Evolutionary conservation across 2,888 invertebrate genomes (phyloP).

Genomic region (Bombyx huttoni): DNA sequence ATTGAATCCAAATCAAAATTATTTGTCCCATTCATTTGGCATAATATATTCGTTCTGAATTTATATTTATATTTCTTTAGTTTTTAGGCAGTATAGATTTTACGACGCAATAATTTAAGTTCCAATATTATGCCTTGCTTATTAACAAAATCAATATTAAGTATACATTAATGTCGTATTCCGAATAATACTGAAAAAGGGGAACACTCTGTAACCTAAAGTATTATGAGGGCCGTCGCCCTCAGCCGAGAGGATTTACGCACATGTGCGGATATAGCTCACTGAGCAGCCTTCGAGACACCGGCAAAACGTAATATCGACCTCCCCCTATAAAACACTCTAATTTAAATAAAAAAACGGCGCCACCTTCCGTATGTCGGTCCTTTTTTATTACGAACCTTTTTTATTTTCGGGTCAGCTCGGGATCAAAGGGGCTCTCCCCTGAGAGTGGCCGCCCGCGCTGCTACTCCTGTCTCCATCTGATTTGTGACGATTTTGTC

Average conservation of each 20-base stretch:
- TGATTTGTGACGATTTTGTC: conserved; percentile 65
- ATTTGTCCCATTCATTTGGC: no score
- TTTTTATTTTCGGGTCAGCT: conserved; percentile 73
- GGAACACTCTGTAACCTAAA: conserved; percentile 16
- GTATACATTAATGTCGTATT: no score
- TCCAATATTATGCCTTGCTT: no score
- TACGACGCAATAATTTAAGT: no score
- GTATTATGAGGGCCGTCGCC: conserved; percentile 45
- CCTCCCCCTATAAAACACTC: conserved; percentile 71
- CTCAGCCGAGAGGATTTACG: conserved; percentile 36
- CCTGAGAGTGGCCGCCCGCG: conserved; percentile 36
- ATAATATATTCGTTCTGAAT: no score
- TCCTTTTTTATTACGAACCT: conserved; percentile 70
- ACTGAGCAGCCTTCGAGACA: conserved; percentile 54
- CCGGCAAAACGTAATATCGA: conserved; percentile 69
- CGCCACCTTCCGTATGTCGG: conserved; percentile 73
- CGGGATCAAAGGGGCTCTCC: conserved; percentile 70
- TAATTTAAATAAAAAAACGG: conserved; percentile 73
- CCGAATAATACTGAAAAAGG: not conserved
- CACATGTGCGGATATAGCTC: conserved; percentile 43
- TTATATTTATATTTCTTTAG: no score
- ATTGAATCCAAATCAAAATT: conserved; percentile 14
- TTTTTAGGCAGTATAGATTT: no score
- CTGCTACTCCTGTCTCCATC: conserved; percentile 35
- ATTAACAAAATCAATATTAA: no score